phyloP scores from a whole-genome alignment of 2,797 vertebrate species.

The Anolis apletophallus region DNA sequence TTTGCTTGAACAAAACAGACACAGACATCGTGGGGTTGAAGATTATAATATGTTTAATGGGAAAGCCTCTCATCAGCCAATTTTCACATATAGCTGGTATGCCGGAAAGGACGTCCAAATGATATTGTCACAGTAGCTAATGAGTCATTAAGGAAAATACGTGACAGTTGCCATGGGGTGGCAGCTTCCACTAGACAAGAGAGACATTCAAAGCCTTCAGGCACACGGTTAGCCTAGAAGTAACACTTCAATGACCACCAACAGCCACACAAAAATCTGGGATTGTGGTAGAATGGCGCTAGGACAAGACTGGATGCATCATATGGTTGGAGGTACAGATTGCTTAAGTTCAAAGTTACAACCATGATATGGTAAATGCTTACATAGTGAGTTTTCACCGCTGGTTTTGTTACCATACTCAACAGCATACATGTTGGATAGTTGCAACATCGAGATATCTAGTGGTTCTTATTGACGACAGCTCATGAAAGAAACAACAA shows the following conservation, averaged over 20 bases:
- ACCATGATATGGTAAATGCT: background rate
- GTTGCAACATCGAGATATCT: background rate
- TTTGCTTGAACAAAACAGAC: background rate
- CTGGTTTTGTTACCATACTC: background rate
- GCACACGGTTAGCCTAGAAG: background rate
- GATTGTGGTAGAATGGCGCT: background rate
- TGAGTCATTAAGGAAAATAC: background rate
- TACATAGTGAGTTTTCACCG: background rate
- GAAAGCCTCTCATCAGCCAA: background rate
- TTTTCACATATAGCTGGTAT: background rate
- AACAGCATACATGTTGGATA: background rate
- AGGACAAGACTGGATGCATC: background rate
- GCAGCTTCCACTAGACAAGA: background rate
- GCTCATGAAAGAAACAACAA: background rate
- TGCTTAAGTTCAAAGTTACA: background rate
- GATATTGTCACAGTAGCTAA: background rate
- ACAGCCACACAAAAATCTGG: background rate
- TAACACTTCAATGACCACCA: background rate
- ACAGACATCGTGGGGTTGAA: background rate
- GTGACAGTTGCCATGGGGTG: background rate
- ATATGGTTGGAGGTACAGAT: background rate
- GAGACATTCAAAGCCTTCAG: background rate
- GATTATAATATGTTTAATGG: slow-evolving; percentile 9
- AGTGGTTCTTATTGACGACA: background rate
- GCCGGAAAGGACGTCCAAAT: background rate